Conservation (phyloP, 2,797 vertebrate species). For the Pipistrellus nathusii region DNA sequence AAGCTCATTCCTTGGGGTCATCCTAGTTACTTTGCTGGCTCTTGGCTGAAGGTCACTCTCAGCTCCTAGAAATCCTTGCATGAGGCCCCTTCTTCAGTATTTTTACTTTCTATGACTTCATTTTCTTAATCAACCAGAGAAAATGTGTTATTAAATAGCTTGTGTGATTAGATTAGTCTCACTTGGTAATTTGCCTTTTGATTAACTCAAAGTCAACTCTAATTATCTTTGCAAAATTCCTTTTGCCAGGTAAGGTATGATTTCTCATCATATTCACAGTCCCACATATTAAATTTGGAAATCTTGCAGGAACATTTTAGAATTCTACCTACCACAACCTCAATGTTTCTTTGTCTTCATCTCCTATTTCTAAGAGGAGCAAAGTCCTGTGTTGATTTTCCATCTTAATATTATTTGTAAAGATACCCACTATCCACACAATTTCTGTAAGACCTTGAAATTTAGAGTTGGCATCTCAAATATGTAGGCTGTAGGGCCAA, state of each 20-base stretch:
- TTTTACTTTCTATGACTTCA: constrained; percentile 16
- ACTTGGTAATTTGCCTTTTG: background rate
- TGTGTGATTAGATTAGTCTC: background rate
- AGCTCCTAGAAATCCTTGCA: background rate
- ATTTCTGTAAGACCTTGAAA: background rate
- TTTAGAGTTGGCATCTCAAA: background rate
- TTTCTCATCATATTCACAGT: background rate
- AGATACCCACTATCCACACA: background rate
- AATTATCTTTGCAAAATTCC: background rate
- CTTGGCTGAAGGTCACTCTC: background rate
- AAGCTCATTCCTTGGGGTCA: background rate
- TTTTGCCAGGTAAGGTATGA: background rate
- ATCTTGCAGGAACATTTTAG: background rate
- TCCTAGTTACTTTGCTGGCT: background rate
- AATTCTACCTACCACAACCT: background rate
- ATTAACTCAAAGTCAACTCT: constrained; percentile 21
- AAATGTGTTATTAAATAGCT: background rate
- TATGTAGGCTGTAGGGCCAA: background rate
- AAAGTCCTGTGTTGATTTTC: background rate
- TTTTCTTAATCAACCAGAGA: background rate
- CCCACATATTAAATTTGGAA: background rate
- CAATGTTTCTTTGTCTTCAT: background rate
- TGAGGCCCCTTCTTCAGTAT: background rate
- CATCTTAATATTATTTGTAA: constrained; percentile 1
- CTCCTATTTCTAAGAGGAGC: background rate